A percentile compares a stretch with the other conserved stretches of the same genome.
Conservation (phyloP, 2,113 vertebrate species). For the Bettongia penicillata region DNA sequence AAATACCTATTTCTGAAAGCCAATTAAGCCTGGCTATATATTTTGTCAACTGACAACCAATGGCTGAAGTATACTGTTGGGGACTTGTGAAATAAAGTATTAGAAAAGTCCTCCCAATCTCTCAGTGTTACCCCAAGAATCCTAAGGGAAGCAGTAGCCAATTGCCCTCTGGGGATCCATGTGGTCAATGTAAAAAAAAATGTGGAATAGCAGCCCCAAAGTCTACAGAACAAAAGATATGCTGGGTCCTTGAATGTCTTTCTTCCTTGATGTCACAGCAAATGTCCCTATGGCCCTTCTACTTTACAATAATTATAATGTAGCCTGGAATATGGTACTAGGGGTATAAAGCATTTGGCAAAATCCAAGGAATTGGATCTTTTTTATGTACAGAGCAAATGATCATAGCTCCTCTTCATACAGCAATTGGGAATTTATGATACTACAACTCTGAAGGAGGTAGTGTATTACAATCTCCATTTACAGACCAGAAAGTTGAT, state of each 20-base stretch:
- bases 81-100: neutral
- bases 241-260: neutral
- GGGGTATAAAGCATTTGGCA: neutral
- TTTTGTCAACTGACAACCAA: neutral
- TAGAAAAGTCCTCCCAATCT: neutral
- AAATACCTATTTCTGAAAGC: neutral
- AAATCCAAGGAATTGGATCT: neutral
- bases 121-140: neutral
- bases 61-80: neutral
- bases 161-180: neutral
- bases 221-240: neutral
- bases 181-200: neutral
- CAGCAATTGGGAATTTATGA: neutral
- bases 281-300: neutral
- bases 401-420: neutral
- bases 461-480: neutral
- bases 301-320: neutral
- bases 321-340: neutral
- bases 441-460: neutral
- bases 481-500: neutral
- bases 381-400: neutral
- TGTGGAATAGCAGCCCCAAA: neutral
- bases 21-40: neutral
- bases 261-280: neutral
- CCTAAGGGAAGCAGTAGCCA: neutral